Evolutionary conservation across 2,888 invertebrate species (phyloP), one percentile per base, ranked within the genome.

Genomic region (Alentia gelatinosa): DNA sequence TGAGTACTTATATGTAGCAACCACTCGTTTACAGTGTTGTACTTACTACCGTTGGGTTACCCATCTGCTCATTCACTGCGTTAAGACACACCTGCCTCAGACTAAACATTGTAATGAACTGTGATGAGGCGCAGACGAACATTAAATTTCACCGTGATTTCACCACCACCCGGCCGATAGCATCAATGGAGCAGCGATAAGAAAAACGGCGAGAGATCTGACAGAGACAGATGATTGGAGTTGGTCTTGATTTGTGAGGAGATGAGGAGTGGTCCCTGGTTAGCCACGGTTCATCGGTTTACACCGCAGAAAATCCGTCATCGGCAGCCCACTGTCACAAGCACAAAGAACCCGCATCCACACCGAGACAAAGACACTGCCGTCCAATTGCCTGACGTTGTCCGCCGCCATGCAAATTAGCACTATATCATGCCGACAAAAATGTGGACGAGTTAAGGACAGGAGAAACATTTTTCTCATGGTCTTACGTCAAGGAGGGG

Each of bases 381-480:
- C 30, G 3, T n/a, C 37, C 79, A 23, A 35, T 79, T 39, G 35
- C 79, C 79, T 79, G n/a, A 19, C 79, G 12, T 39, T 12, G 37
- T 35, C 12, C 1, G 37, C 79, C 15, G 79, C 79, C 79, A 79
- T 39, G 79, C 79, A 39, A 39, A 79, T 79, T 79, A 79, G 79
- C 79, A 79, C 79, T 79, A 37, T 23, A 39, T 79, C 79, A 79
- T 39, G 9, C n/a, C 0, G 35, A n/a, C 1, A 35, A 79, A 79
- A 79, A 79, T 79, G 39, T 39, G 23, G 79, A 79, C 37, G 23
- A n/a, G 79, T n/a, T 42, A 42, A 12, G 35, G 63, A 50, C 37
- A 50, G 83, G 86, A 23, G 26, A 63, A 89, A 37, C 63, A 56
- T 68, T 89, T 23, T 56, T 89, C 89, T 15, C 23, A 56, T 56